Evolutionary conservation across 2,797 vertebrate species (phyloP), one percentile per base, ranked within the genome.

Genomic region (Coilia nasus): DNA sequence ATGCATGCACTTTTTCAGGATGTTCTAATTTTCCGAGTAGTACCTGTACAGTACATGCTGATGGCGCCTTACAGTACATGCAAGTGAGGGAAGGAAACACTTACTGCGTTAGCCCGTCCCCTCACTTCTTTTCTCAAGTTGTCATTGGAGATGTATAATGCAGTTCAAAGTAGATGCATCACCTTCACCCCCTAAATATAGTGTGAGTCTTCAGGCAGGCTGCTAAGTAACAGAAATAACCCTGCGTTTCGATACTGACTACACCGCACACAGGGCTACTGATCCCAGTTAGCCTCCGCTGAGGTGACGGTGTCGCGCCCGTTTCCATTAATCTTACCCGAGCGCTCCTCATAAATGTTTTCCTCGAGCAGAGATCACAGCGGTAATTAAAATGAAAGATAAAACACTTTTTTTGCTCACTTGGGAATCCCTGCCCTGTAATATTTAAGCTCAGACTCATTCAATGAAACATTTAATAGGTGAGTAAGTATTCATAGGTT

Each of bases 261-360:
- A 21, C 6, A 21, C 50, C 7, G 31, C 31, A 25, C 31, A 41
- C 17, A 6, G 71, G 17, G 71, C 31, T 41, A 14, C 25, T 67
- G 41, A 44, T 78, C 71, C 71, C 71, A 21, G 71, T 41, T 78
- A 44, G 31, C 28, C 28, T 31, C 31, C 4, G 31, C 67, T 78
- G 17, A 35, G 71, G 35, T 41, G 71, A 78, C 10, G 71, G 9
- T 54, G 50, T 54, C 50, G 9, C 64, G 81, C 35, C 81, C 46
- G 57, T 71, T 78, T 81, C 86, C 6, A 85, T 88, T 25, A 64
- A 86, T 86, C 84, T 71, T 15, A 35, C 35, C 35, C 35, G 35
- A 41, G 35, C 80, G 56, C 81, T 81, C 81, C 85, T 81, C 47
- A 83, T 86, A 67, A 83, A 88, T 81, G 47, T 84, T 86, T 86